These are phyloP conservation scores for Loris lydekkerianus DNA, from an alignment of 2,797 vertebrate species.

Conservation along the genomic window DNA sequence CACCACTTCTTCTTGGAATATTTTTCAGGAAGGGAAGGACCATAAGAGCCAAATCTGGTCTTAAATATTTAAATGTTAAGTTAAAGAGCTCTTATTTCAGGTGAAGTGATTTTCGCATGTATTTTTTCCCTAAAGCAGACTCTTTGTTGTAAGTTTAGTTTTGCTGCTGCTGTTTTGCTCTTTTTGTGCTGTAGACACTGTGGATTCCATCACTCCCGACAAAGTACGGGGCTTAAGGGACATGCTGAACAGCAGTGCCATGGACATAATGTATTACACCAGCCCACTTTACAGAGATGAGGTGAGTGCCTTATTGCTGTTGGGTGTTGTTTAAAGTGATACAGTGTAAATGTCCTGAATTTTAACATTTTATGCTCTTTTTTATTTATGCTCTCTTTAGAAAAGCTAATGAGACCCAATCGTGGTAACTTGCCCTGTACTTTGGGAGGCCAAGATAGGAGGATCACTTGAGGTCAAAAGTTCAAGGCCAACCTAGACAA, in stretches of 20 bases:
- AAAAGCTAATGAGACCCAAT: not conserved
- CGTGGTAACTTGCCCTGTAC: not conserved
- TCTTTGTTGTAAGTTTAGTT: not conserved
- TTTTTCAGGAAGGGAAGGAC: slow-evolving; percentile 15
- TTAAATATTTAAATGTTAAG: slow-evolving; percentile 57
- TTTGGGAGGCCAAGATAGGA: not conserved
- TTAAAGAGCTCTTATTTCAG: not conserved
- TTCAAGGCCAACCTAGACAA: not conserved
- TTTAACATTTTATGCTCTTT: not conserved
- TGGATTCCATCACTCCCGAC: slow-evolving; percentile 98
- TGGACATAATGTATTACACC: slow-evolving; percentile 99
- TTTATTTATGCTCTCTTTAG: not conserved
- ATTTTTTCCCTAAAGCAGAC: slow-evolving; percentile 1
- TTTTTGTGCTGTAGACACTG: slow-evolving; percentile 92
- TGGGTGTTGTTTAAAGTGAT: not conserved
- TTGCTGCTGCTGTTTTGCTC: slow-evolving; percentile 16
- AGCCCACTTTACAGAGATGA: slow-evolving; percentile 99
- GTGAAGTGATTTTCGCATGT: not conserved
- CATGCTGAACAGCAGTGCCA: slow-evolving; percentile 99
- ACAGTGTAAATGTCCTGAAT: not conserved
- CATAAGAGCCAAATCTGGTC: slow-evolving; percentile 30
- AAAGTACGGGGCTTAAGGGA: slow-evolving; percentile 97
- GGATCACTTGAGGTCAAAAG: not conserved
- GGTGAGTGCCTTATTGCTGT: slow-evolving; percentile 86
- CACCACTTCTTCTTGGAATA: not conserved